A percentile compares a stretch with the other conserved stretches of the same genome.
phyloP scores from a whole-genome alignment of 2,113 vertebrate species.

The Pithys albifrons region DNA sequence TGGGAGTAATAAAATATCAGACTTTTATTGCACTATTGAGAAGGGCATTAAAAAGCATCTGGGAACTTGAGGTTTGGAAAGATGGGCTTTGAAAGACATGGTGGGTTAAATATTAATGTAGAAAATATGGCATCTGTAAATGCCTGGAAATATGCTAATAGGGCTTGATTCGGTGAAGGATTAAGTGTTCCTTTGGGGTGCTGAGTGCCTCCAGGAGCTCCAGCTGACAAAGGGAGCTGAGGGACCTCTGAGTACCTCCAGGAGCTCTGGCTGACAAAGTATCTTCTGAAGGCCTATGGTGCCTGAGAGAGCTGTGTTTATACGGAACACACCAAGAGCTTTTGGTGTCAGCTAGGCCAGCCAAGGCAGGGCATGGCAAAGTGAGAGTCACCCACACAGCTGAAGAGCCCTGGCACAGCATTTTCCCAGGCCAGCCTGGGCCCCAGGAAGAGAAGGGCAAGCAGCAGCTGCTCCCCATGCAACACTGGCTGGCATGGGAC shows the following conservation, averaged over 20 bases:
- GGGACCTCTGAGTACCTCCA: background rate
- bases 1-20: slow-evolving; percentile 79
- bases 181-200: background rate
- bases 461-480: background rate
- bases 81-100: slow-evolving; percentile 74
- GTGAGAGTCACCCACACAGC: background rate
- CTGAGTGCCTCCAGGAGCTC: slow-evolving; percentile 21
- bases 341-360: background rate
- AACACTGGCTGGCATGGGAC: accelerated
- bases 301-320: background rate
- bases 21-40: slow-evolving; percentile 80
- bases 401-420: background rate
- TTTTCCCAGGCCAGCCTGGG: background rate
- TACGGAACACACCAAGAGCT: background rate
- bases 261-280: background rate
- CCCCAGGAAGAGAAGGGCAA: background rate
- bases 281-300: background rate
- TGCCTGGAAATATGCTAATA: slow-evolving; percentile 66
- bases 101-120: slow-evolving; percentile 80
- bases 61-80: slow-evolving; percentile 71
- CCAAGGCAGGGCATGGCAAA: background rate
- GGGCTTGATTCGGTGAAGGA: slow-evolving; percentile 3
- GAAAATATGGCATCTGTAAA: slow-evolving; percentile 78
- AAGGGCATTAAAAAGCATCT: slow-evolving; percentile 81
- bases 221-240: background rate